Evolutionary conservation across 1,140 invertebrate genomes (phyloP).

Genomic region (Ptiloglossa arizonensis): DNA sequence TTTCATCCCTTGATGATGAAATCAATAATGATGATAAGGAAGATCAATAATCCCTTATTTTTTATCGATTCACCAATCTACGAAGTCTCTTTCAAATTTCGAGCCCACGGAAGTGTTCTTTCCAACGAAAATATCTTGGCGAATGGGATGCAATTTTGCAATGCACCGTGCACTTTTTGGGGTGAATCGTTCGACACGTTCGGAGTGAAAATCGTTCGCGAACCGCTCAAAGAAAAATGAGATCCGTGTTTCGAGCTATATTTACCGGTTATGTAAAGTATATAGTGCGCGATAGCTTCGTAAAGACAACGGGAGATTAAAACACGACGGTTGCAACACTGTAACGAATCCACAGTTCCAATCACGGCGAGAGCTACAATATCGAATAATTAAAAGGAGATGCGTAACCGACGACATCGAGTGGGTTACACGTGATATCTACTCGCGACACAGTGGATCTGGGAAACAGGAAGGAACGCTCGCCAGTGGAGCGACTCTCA

Average conservation of each 20-base stretch:
- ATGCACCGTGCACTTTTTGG: too few species aligned
- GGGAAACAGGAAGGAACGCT: slow-evolving; percentile 42
- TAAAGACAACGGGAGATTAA: slow-evolving; percentile 57
- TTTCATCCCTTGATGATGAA: too few species aligned
- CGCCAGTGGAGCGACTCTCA: slow-evolving; percentile 19
- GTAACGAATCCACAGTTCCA: slow-evolving; percentile 22
- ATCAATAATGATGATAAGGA: too few species aligned
- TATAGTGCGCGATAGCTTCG: slow-evolving; percentile 26
- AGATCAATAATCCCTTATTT: too few species aligned
- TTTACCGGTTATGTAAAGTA: slow-evolving; percentile 55
- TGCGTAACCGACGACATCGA: slow-evolving; percentile 32
- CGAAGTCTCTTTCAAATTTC: too few species aligned
- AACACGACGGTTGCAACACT: slow-evolving; percentile 53
- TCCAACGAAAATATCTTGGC: too few species aligned
- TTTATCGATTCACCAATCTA: too few species aligned
- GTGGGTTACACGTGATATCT: not conserved
- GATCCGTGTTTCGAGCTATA: not conserved
- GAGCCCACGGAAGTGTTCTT: too few species aligned
- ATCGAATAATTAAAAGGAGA: slow-evolving; percentile 55
- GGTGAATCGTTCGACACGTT: not conserved
- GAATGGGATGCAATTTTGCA: too few species aligned
- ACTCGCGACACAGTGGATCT: not conserved
- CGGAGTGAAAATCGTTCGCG: not conserved
- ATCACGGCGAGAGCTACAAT: slow-evolving; percentile 30
- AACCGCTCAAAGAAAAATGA: not conserved